A percentile compares a stretch with the other conserved stretches of the same genome.
phyloP scores from a whole-genome alignment of 1,140 invertebrate genomes.

The Drosophila sucinea region DNA sequence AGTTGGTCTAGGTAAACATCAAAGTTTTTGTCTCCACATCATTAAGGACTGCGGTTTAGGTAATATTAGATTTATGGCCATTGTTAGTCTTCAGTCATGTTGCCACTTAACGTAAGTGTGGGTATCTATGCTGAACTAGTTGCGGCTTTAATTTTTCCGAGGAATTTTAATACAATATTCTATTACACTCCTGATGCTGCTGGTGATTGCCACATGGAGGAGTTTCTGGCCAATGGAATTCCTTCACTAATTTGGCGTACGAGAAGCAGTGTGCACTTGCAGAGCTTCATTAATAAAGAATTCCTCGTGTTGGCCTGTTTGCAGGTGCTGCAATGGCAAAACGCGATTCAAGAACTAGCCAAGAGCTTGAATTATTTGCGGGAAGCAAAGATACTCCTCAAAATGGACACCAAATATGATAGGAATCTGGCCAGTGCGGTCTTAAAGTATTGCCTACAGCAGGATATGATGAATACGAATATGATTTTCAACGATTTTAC shows the following conservation, averaged over 20 bases:
- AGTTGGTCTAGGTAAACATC: neutral
- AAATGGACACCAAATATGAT: neutral
- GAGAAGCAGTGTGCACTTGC: neutral
- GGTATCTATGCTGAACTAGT: neutral
- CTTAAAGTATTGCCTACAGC: neutral
- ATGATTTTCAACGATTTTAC: neutral
- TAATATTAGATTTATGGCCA: neutral
- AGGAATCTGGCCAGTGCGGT: neutral
- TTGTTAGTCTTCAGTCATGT: neutral
- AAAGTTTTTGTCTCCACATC: neutral
- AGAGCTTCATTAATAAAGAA: neutral
- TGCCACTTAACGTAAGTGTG: neutral
- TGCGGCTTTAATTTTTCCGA: neutral
- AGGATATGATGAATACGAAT: neutral
- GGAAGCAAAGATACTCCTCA: neutral
- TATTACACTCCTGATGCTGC: neutral
- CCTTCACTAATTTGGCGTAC: neutral
- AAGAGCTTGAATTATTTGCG: neutral
- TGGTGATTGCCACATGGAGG: neutral
- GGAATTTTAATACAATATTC: neutral
- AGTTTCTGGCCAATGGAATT: neutral
- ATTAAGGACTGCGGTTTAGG: neutral
- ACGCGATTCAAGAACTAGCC: neutral
- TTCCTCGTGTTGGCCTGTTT: neutral
- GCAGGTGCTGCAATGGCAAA: neutral